Evolutionary conservation across 2,113 vertebrate species (phyloP).

Genomic region (Emydocephalus ijimae): DNA sequence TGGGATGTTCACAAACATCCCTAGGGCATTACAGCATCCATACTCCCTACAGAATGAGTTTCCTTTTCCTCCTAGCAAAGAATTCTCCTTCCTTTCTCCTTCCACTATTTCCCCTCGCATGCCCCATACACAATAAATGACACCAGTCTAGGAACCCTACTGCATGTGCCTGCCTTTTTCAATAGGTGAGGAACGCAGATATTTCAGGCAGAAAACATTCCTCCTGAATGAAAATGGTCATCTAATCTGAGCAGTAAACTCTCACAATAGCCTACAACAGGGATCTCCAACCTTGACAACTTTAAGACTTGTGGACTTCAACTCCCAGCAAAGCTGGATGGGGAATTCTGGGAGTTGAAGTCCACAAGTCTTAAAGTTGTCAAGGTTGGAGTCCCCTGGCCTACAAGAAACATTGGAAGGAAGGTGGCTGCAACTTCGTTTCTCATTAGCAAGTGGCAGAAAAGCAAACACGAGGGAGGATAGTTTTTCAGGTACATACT

Average conservation of each 20-base stretch:
- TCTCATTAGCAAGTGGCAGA: background rate
- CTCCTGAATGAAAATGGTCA: constrained; percentile 51
- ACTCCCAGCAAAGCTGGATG: too few relatives aligned
- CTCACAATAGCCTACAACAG: constrained; percentile 39
- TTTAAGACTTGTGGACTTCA: too few relatives aligned
- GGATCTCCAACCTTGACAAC: too few relatives aligned
- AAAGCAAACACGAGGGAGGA: too few relatives aligned
- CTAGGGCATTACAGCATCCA: background rate
- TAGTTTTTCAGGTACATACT: background rate
- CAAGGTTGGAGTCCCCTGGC: background rate
- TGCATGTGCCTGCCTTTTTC: constrained; percentile 47
- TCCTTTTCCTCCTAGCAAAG: background rate
- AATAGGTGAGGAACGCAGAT: constrained; percentile 52
- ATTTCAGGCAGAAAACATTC: constrained; percentile 61
- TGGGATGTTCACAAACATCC: background rate
- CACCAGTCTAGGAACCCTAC: background rate
- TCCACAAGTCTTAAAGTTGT: too few relatives aligned
- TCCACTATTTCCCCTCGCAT: background rate
- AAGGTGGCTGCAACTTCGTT: background rate
- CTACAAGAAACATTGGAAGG: constrained; percentile 20
- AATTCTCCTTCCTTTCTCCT: background rate
- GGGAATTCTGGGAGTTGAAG: too few relatives aligned
- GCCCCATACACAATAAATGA: background rate
- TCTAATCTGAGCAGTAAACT: constrained; percentile 60
- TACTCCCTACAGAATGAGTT: background rate